Evolutionary conservation across 2,888 invertebrate genomes (phyloP), one percentile per base, ranked within the genome.

Genomic region (Bugulina stolonifera): DNA sequence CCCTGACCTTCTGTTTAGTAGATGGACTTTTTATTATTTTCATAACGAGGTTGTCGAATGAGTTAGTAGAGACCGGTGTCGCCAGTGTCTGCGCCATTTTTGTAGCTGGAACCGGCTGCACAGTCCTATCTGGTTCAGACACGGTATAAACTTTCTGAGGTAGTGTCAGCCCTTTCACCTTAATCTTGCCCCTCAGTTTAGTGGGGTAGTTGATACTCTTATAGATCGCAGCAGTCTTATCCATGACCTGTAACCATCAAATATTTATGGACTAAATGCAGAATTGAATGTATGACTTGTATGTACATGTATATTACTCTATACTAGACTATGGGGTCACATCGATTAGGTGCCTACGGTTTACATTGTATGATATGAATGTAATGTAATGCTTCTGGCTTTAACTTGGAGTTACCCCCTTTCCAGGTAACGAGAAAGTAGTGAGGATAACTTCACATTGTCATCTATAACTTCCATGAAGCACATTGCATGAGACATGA

Each of bases 131-230:
- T 5, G 64, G 64, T 35, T 43, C 73, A n/a, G 69, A 64, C 27
- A 75, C 75, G 18, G 93, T 93, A 83, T 93, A 94, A 0, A 94
- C 94, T 57, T 89, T 90, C 58, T 64, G 64, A 3, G 94, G 76
- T 23, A 69, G 91, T 29, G 94, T 94, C 84, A 94, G 94, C 58
- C 96, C 96, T 85, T 96, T 96, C 10, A 96, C 94, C 80, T 88
- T 91, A 1, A 93, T 94, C 0, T 92, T 91, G 0, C 95, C 96
- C 25, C 96, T 89, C 80, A 93, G 93, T 78, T 93, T 92, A 77
- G 94, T 91, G 75, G 88, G 88, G 27, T 64, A 84, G 93, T 94
- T 0, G 92, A 92, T 1, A 91, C 91, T 73, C 89, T 89, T 87
- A 90, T 90, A 86, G 71, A 94, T 89, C 79, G 91, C 89, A 0